Evolutionary conservation across 2,113 vertebrate species (phyloP).

Genomic region (Tachysurus vachellii): DNA sequence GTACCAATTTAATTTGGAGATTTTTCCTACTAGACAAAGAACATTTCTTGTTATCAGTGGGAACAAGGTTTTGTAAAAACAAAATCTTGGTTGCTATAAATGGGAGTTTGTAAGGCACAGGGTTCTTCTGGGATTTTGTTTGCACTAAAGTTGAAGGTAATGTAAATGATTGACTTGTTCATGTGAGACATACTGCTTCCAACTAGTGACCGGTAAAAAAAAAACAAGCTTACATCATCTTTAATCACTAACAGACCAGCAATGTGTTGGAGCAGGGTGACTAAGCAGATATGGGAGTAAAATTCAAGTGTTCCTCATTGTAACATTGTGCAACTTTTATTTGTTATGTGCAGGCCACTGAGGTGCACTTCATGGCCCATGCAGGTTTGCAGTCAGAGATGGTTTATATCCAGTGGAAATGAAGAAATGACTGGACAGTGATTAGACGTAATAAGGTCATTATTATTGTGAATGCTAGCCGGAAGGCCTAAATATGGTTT

Average conservation of each 20-base stretch:
- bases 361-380: not conserved
- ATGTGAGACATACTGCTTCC: not conserved
- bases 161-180: constrained; percentile 2
- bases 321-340: not conserved
- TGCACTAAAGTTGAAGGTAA: not conserved
- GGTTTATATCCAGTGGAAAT: not conserved
- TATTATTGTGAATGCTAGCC: not conserved
- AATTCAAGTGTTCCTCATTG: not conserved
- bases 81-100: not conserved
- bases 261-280: not conserved
- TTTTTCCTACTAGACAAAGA: not conserved
- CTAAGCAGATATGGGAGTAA: not conserved
- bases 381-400: not conserved
- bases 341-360: constrained; percentile 12
- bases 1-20: not conserved
- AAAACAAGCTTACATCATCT: constrained; percentile 17
- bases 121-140: not conserved
- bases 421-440: not conserved
- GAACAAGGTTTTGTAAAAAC: not conserved
- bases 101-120: not conserved
- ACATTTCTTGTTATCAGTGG: not conserved
- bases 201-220: not conserved
- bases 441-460: not conserved
- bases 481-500: not conserved
- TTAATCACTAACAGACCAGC: constrained; percentile 19